Evolutionary conservation across 2,797 vertebrate genomes (phyloP).

Genomic region (Fistularia commersonii): DNA sequence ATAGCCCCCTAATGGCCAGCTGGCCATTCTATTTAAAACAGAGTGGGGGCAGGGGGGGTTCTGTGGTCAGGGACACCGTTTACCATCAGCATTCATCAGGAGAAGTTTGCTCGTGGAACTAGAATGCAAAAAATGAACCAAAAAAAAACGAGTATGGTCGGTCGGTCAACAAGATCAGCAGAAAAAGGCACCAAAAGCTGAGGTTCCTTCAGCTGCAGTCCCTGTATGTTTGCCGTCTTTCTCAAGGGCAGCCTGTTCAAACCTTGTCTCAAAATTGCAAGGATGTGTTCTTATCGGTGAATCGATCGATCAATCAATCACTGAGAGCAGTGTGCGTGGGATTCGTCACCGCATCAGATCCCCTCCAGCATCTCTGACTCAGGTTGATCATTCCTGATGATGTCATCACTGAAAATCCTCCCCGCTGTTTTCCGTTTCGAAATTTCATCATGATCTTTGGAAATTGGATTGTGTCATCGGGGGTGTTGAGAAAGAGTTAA

Average conservation of each 20-base stretch:
- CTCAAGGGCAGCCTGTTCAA: constrained; percentile 11
- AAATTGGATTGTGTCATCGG: not conserved
- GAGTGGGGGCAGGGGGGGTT: constrained; percentile 23
- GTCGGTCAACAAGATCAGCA: constrained; percentile 16
- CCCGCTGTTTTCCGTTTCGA: constrained; percentile 4
- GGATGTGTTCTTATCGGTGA: constrained; percentile 34
- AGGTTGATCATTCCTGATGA: constrained; percentile 36
- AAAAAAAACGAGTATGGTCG: too few species aligned
- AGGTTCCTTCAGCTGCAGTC: not conserved
- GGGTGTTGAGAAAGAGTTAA: constrained; percentile 10
- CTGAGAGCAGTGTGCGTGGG: constrained; percentile 1
- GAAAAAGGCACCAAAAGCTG: constrained; percentile 1
- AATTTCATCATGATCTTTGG: constrained; percentile 5
- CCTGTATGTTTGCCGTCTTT: not conserved
- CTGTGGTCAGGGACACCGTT: constrained; percentile 17
- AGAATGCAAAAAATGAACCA: constrained; percentile 1
- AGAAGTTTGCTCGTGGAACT: constrained; percentile 19
- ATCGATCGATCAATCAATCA: not conserved
- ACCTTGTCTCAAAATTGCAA: not conserved
- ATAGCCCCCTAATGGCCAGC: constrained; percentile 74
- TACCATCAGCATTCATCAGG: constrained; percentile 52
- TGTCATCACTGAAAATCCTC: constrained; percentile 37
- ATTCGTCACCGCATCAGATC: constrained; percentile 40
- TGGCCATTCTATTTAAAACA: constrained; percentile 80
- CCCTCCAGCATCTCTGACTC: constrained; percentile 14